Evolutionary conservation across 2,888 invertebrate species (phyloP).

Genomic region (Ichneumon xanthorius): DNA sequence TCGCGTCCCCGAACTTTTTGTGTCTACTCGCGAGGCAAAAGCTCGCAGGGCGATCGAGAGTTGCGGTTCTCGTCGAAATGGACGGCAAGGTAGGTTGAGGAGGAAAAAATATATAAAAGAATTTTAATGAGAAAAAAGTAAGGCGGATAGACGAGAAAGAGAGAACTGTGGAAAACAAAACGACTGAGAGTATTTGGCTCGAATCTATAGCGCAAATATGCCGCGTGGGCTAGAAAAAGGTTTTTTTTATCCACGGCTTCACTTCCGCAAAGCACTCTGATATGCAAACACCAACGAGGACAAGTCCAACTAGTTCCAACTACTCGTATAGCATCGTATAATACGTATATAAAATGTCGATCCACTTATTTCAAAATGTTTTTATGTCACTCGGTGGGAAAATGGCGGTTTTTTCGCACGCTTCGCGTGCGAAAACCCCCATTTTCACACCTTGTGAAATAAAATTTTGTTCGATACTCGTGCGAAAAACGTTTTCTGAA

Average conservation of each 20-base stretch:
- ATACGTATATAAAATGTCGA: too few species aligned
- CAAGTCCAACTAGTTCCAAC: slow-evolving; percentile 21
- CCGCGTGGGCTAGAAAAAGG: slow-evolving; percentile 53
- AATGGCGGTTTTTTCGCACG: too few species aligned
- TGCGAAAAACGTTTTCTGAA: too few species aligned
- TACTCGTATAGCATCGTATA: neutral
- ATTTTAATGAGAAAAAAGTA: slow-evolving; percentile 4
- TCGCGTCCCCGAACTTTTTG: slow-evolving; percentile 40
- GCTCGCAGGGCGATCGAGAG: slow-evolving; percentile 31
- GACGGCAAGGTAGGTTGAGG: neutral
- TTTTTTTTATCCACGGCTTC: slow-evolving; percentile 44
- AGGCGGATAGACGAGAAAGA: slow-evolving; percentile 19
- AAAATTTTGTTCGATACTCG: too few species aligned
- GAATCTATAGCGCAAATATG: slow-evolving; percentile 41
- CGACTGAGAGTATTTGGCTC: slow-evolving; percentile 34
- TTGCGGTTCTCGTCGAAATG: slow-evolving; percentile 12
- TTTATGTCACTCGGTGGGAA: too few species aligned
- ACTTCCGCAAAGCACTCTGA: slow-evolving; percentile 53
- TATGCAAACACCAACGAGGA: slow-evolving; percentile 26
- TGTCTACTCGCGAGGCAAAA: slow-evolving; percentile 33
- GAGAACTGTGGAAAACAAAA: slow-evolving; percentile 23
- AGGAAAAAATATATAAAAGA: neutral
- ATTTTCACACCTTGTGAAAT: too few species aligned
- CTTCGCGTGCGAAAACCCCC: too few species aligned
- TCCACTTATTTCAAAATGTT: too few species aligned